Evolutionary conservation across 2,113 vertebrate species (phyloP).

Genomic region (Hucho hucho): DNA sequence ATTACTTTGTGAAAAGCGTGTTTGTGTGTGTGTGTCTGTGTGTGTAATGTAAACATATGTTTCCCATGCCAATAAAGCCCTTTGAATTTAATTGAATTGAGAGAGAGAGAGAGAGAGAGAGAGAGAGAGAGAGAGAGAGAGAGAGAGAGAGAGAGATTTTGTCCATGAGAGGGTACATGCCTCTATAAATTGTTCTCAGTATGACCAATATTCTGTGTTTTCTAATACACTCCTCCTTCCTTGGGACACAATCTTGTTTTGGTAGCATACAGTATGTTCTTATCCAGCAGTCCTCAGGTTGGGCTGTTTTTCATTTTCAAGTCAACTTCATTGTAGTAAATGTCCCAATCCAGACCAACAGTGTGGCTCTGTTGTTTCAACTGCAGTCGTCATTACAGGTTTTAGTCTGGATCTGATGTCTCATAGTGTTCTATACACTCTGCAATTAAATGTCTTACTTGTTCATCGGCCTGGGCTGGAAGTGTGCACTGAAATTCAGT

Average conservation of each 20-base stretch:
- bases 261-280: conserved; percentile 51
- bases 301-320: conserved; percentile 31
- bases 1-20: conserved; percentile 36
- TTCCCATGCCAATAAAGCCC: too few relatives aligned
- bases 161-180: too few relatives aligned
- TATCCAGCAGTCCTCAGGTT: conserved; percentile 53
- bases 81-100: not conserved
- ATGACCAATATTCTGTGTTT: not conserved
- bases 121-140: conserved; percentile 15
- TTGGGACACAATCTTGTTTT: conserved; percentile 19
- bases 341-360: conserved; percentile 26
- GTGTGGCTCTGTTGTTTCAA: conserved; percentile 57
- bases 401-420: conserved; percentile 50
- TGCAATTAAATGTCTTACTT: not conserved
- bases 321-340: conserved; percentile 29
- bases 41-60: conserved; percentile 8
- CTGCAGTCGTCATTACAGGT: conserved; percentile 47
- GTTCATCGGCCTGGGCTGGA: not conserved
- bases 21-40: conserved; percentile 11
- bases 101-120: not conserved
- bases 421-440: not conserved
- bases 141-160: not conserved
- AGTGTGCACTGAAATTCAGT: too few relatives aligned
- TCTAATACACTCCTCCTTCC: not conserved
- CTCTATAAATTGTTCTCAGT: too few relatives aligned